A percentile compares a stretch with the other conserved stretches of the same genome.
Conservation (phyloP, 64 coral and sea anemone genomes). For the Montipora foliosa region DNA sequence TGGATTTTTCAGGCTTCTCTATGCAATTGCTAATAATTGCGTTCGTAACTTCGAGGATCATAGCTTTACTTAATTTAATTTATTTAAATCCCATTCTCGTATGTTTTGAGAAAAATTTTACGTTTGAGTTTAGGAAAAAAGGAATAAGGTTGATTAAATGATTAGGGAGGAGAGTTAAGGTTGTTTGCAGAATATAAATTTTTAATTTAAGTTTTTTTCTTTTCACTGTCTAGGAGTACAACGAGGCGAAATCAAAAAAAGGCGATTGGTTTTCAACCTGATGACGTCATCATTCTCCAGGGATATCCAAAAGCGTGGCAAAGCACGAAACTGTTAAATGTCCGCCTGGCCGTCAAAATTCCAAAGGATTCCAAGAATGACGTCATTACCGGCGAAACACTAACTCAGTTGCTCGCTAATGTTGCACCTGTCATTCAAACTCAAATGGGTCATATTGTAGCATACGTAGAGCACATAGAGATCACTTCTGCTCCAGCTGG, state of each 20-base stretch:
- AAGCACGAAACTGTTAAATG: constrained; percentile 6
- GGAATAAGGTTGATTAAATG: no score
- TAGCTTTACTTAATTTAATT: no score
- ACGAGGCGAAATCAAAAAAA: neutral
- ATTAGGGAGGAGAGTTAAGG: no score
- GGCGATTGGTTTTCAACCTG: neutral
- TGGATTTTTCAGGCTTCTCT: no score
- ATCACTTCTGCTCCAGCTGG: neutral
- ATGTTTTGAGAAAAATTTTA: no score
- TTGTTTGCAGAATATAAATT: neutral
- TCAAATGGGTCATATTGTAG: neutral
- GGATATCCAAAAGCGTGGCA: constrained; percentile 9
- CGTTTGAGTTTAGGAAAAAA: no score
- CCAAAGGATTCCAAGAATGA: neutral
- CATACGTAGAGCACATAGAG: neutral
- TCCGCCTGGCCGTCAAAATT: neutral
- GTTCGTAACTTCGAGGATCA: no score
- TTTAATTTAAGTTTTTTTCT: neutral
- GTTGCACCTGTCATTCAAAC: constrained; percentile 4
- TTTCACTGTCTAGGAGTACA: neutral
- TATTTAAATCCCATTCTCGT: no score
- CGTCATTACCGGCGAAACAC: neutral
- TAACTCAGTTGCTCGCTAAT: neutral
- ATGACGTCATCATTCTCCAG: constrained; percentile 39
- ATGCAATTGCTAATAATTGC: no score